Base-by-base conservation (phyloP, 2,888 invertebrate species). In the Tridacna gigas region DNA sequence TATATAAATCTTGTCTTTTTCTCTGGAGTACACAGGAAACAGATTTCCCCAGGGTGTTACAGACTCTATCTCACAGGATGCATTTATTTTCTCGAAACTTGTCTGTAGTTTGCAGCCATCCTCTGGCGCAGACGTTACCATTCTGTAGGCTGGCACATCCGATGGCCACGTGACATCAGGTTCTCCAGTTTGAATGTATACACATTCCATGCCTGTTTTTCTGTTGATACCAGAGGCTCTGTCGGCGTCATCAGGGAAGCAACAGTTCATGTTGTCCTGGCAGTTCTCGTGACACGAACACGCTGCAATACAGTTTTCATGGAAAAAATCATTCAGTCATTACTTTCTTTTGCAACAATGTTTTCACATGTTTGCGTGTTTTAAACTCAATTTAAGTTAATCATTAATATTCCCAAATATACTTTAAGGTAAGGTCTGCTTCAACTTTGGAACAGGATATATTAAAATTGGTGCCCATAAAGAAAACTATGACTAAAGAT, bases 1-100 rank as follows among this genome's bases (percentile, higher is more conserved):
- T 25, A 51, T 71, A 25, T 71, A 71, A 51, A 71, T 71, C 13
- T 11, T 15, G 25, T 51, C 26, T 5, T 71, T 22, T 11, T 71
- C 18, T 4, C 11, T 11, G 9, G 71, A 71, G 15, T 71, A 71
- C 0, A 71, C 71, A 1, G 71, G 71, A 71, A 45, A 71, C 51
- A 71, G 22, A 7, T 25, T 20, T 12, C 71, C 71, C 71, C 71
- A 71, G 20, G 48, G 51, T 51, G 71, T 51, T 25, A 71, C 71
- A 2, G 48, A 26, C n/a, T 26, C 71, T 22, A 51, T 11, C 0
- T 12, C 18, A 25, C 71, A 71, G 9, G 67, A 28, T 51, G 51
- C n/a, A 25, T 71, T 37, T 48, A 51, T 15, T 47, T 47, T 18
- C 13, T 48, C 13, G 71, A 48, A 28, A 11, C 37, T 12, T 22